These are phyloP conservation scores for Scaptomyza cyrtandrae DNA, from an alignment of 2,888 invertebrate genomes.

Conservation along the genomic window DNA sequence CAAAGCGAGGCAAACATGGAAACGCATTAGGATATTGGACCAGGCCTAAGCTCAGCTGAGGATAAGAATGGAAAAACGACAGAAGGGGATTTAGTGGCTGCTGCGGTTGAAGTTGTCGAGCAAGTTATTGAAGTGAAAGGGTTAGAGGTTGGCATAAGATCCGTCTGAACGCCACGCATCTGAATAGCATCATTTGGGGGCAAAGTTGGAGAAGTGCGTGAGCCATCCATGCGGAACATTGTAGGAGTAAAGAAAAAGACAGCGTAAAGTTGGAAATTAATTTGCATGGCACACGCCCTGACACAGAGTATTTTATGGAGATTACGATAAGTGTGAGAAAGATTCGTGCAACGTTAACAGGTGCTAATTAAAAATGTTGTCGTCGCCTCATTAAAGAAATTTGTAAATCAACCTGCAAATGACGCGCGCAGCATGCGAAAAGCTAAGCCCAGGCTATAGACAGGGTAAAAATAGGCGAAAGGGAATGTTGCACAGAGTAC, in stretches of 20 bases:
- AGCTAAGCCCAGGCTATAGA: slow-evolving; percentile 24
- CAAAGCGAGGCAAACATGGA: slow-evolving; percentile 34
- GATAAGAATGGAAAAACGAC: not conserved
- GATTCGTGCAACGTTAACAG: slow-evolving; percentile 62
- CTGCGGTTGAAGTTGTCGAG: slow-evolving; percentile 38
- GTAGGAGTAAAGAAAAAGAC: slow-evolving; percentile 6
- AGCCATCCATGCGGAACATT: slow-evolving; percentile 17
- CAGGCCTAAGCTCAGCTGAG: slow-evolving; percentile 27
- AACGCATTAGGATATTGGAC: slow-evolving; percentile 63
- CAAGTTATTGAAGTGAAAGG: slow-evolving; percentile 22
- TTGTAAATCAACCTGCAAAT: slow-evolving; percentile 71
- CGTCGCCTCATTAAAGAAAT: slow-evolving; percentile 82
- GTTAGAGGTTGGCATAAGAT: slow-evolving; percentile 12
- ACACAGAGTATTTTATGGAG: slow-evolving; percentile 50
- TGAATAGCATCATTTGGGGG: slow-evolving; percentile 46
- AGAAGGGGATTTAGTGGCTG: slow-evolving; percentile 18
- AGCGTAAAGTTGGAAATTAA: slow-evolving; percentile 66
- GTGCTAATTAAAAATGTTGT: slow-evolving; percentile 84
- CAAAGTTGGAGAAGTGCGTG: slow-evolving; percentile 38
- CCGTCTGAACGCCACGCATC: slow-evolving; percentile 22
- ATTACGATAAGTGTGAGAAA: slow-evolving; percentile 38
- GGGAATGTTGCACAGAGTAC: not conserved
- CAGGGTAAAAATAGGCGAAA: not conserved
- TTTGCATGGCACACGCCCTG: slow-evolving; percentile 46
- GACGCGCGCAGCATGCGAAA: slow-evolving; percentile 49